phyloP scores from a whole-genome alignment of 2,888 invertebrate genomes.

The Theretra japonica region DNA sequence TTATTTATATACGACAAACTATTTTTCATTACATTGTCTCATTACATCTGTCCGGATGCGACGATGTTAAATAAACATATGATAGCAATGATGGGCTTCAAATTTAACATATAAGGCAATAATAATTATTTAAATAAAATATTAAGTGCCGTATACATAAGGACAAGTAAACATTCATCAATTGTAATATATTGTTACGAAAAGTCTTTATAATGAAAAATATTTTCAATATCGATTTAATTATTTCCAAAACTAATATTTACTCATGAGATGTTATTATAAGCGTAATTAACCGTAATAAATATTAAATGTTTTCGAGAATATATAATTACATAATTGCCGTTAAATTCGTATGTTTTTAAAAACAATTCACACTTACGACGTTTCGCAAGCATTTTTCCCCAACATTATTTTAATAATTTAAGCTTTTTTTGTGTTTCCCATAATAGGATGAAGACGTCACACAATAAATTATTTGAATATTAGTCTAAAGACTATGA shows the following conservation, averaged over 20 bases:
- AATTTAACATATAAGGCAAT: not conserved
- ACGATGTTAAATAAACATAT: not conserved
- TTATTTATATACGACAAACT: conserved; percentile 4
- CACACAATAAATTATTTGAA: not conserved
- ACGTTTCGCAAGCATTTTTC: not conserved
- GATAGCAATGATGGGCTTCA: not conserved
- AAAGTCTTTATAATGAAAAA: too few species aligned
- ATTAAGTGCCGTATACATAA: too few species aligned
- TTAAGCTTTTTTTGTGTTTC: too few species aligned
- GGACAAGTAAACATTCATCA: too few species aligned
- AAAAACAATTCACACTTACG: not conserved
- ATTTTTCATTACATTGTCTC: not conserved
- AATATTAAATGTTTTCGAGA: not conserved
- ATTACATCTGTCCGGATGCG: not conserved
- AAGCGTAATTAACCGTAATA: not conserved
- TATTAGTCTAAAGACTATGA: not conserved
- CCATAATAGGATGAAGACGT: not conserved
- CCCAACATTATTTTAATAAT: not conserved
- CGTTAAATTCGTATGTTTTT: not conserved
- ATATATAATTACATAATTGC: not conserved
- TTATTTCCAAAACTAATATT: not conserved
- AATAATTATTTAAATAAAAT: too few species aligned
- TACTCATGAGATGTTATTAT: not conserved
- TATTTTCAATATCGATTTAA: too few species aligned
- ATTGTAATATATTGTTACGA: too few species aligned